A percentile compares a stretch with the other conserved stretches of the same genome.
These are phyloP conservation scores for Fulmarus glacialis DNA, from an alignment of 2,113 vertebrate genomes.

Conservation along the genomic window DNA sequence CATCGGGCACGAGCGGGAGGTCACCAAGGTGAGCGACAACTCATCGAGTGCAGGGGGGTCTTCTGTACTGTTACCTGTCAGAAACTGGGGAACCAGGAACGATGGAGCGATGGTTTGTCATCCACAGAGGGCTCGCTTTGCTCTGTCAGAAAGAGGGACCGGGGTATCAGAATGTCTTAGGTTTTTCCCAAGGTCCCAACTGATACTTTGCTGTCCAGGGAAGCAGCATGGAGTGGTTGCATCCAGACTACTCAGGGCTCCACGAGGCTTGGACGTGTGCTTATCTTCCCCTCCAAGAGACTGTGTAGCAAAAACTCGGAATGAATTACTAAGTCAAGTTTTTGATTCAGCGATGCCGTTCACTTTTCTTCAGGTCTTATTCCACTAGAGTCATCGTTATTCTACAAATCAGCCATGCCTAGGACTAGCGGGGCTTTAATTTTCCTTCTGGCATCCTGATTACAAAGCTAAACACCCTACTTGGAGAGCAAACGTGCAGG, in stretches of 20 bases:
- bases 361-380: background rate
- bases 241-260: background rate
- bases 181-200: background rate
- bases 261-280: background rate
- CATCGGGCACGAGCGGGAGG: conserved; percentile 86
- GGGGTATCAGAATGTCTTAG: rapidly evolving
- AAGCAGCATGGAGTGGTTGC: background rate
- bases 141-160: background rate
- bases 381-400: rapidly evolving
- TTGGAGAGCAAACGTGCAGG: background rate
- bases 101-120: rapidly evolving
- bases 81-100: background rate
- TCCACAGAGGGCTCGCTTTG: background rate
- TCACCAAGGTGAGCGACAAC: conserved; percentile 87
- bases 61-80: background rate
- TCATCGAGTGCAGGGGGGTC: rapidly evolving
- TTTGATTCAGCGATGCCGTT: background rate
- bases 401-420: background rate
- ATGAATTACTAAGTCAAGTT: background rate
- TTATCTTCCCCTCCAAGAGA: background rate
- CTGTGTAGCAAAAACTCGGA: background rate
- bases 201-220: background rate
- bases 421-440: background rate
- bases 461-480: background rate
- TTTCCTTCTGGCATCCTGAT: background rate